phyloP scores from a whole-genome alignment of 2,888 invertebrate species.

The Cryptocephalus moraei region DNA sequence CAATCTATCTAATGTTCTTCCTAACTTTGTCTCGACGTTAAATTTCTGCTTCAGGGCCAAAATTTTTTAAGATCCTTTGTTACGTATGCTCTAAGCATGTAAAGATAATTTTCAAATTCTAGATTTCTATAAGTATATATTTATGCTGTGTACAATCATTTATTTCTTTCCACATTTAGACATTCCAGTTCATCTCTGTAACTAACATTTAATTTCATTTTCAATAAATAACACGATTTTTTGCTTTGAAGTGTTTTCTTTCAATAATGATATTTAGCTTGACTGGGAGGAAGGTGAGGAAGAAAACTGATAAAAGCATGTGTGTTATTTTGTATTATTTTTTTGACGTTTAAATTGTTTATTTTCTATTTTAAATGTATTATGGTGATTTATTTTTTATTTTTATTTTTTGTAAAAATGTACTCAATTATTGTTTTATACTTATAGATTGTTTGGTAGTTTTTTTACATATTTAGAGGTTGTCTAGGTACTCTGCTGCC shows the following conservation, averaged over 20 bases:
- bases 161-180: slow-evolving; percentile 11
- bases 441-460: too few relatives aligned
- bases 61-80: slow-evolving; percentile 7
- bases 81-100: slow-evolving; percentile 10
- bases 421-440: too few relatives aligned
- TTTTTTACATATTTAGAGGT: too few relatives aligned
- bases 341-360: neutral
- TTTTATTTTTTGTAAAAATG: neutral
- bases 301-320: too few relatives aligned
- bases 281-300: too few relatives aligned
- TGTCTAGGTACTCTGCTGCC: too few relatives aligned
- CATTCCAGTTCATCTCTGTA: slow-evolving; percentile 15
- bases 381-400: neutral
- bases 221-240: slow-evolving; percentile 33
- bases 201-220: slow-evolving; percentile 23
- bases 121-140: slow-evolving; percentile 4
- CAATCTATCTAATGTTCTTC: too few relatives aligned
- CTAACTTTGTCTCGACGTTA: too few relatives aligned
- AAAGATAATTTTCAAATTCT: slow-evolving; percentile 12
- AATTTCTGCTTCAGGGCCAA: neutral
- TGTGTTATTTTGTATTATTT: too few relatives aligned
- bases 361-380: neutral
- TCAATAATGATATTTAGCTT: too few relatives aligned
- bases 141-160: slow-evolving; percentile 33
- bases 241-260: slow-evolving; percentile 2